phyloP scores from a whole-genome alignment of 1,140 invertebrate species.

The Calliphora vicina region DNA sequence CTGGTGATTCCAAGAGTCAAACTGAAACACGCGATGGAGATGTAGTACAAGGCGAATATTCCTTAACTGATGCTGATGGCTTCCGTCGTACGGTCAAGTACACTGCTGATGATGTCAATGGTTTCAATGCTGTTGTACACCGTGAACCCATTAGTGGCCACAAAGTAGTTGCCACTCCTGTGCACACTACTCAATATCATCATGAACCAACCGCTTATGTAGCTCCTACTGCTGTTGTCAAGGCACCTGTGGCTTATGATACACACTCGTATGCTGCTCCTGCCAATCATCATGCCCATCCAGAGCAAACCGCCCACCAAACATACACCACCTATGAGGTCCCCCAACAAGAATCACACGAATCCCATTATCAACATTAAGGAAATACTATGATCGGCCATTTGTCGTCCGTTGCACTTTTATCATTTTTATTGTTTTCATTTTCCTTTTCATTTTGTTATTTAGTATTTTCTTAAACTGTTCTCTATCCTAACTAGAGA shows the following conservation, averaged over 20 bases:
- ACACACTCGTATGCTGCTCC: slow-evolving; percentile 42
- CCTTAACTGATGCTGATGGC: slow-evolving; percentile 61
- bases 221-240: slow-evolving; percentile 36
- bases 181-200: slow-evolving; percentile 50
- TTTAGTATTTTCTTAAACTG: slow-evolving; percentile 22
- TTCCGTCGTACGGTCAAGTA: slow-evolving; percentile 63
- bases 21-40: slow-evolving; percentile 69
- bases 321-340: slow-evolving; percentile 49
- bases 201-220: slow-evolving; percentile 34
- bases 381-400: not conserved
- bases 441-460: slow-evolving; percentile 9
- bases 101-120: slow-evolving; percentile 61
- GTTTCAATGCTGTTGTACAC: slow-evolving; percentile 64
- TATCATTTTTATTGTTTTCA: not conserved
- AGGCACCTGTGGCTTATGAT: too few species aligned
- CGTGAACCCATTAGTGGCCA: slow-evolving; percentile 61
- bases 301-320: not conserved
- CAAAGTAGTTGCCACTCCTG: slow-evolving; percentile 47
- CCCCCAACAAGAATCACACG: slow-evolving; percentile 50
- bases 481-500: not conserved
- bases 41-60: slow-evolving; percentile 64
- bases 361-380: slow-evolving; percentile 55
- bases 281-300: slow-evolving; percentile 34
- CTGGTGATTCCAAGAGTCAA: slow-evolving; percentile 69
- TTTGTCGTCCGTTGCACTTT: not conserved